Conservation (phyloP, 2,888 invertebrate genomes). For the Lasioglossum morio region DNA sequence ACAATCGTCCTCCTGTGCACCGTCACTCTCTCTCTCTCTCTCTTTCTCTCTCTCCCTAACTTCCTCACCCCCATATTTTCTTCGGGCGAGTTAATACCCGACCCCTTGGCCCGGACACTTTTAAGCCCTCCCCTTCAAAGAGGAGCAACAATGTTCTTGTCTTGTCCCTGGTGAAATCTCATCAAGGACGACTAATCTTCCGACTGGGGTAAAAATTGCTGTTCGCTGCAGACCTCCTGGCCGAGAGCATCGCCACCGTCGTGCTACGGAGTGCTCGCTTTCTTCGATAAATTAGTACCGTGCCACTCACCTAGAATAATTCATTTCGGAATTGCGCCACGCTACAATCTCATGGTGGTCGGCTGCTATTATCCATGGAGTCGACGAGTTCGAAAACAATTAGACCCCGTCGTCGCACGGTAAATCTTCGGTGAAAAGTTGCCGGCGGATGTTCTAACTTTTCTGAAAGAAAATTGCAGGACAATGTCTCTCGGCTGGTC, state of each 20-base stretch:
- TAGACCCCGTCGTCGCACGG: background rate
- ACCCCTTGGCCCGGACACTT: background rate
- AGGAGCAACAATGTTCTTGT: conserved; percentile 10
- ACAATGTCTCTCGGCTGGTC: background rate
- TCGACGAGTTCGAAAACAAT: conserved; percentile 3
- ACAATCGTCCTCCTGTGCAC: conserved; percentile 11
- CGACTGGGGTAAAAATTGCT: conserved; percentile 18
- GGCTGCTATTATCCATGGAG: background rate
- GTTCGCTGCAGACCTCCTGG: background rate
- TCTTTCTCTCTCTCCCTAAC: background rate
- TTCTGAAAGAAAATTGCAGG: background rate
- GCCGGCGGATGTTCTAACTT: background rate
- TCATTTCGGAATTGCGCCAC: background rate
- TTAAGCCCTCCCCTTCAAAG: conserved; percentile 9
- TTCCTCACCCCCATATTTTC: background rate
- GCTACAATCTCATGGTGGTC: background rate
- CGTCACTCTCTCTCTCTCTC: background rate
- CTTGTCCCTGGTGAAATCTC: conserved; percentile 23
- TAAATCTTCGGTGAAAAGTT: background rate
- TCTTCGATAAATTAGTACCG: background rate
- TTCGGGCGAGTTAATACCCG: background rate
- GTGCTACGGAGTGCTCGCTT: background rate
- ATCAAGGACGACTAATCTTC: conserved; percentile 34
- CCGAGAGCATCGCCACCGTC: background rate
- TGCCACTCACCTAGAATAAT: background rate